phyloP scores from a whole-genome alignment of 1,140 invertebrate species.

The Hyles euphorbiae region DNA sequence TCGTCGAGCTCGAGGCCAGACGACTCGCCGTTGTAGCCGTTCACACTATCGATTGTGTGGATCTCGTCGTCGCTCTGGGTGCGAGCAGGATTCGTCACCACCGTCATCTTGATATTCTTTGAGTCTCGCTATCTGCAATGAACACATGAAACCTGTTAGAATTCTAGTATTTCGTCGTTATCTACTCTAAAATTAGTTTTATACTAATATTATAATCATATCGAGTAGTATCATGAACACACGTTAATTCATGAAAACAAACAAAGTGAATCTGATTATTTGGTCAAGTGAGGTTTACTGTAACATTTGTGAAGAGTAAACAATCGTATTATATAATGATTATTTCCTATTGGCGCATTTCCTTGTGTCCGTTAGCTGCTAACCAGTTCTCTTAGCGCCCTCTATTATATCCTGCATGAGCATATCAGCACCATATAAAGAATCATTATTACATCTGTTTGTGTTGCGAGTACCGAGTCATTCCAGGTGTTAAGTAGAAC shows the following conservation, averaged over 20 bases:
- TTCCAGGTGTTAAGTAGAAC: constrained; percentile 48
- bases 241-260: no score
- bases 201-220: no score
- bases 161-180: not conserved
- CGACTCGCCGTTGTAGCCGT: constrained; percentile 20
- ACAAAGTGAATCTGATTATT: no score
- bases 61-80: constrained; percentile 41
- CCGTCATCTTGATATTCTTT: constrained; percentile 47
- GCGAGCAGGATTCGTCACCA: constrained; percentile 66
- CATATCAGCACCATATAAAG: constrained; percentile 61
- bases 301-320: no score
- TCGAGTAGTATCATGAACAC: no score
- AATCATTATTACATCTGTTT: constrained; percentile 60
- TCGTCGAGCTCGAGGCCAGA: constrained; percentile 23
- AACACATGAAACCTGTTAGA: constrained; percentile 16
- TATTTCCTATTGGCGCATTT: constrained; percentile 7
- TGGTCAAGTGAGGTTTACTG: no score
- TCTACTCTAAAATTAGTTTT: no score
- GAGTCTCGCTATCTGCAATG: constrained; percentile 37
- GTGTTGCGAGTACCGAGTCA: constrained; percentile 39
- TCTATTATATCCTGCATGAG: constrained; percentile 38
- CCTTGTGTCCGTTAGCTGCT: constrained; percentile 29
- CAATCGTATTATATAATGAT: no score
- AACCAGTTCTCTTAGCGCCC: constrained; percentile 45
- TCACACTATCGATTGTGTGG: constrained; percentile 30